Evolutionary conservation across 2,888 invertebrate species (phyloP), one percentile per base, ranked within the genome.

Genomic region (Neocrepidodera transversa): DNA sequence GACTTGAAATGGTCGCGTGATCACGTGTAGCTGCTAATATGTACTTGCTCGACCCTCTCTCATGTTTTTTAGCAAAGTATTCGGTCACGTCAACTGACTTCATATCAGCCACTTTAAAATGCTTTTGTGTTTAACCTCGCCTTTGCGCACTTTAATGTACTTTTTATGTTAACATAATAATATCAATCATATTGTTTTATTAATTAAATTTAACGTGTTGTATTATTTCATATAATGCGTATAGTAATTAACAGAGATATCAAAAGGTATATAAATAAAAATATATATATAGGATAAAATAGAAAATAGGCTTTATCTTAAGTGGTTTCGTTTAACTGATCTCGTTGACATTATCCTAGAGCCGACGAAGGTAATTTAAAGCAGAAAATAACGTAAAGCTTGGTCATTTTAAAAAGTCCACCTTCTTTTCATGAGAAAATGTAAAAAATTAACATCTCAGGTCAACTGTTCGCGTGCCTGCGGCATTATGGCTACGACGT

Each of bases 391-490:
- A 36, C 10, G 35, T 54, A 32, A 54, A 47, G 36, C 36, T 26
- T 26, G 3, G 18, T 35, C 32, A 36, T n/a, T 54, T 53, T 53
- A 35, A 53, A 53, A 43, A 35, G 38, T n/a, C 43, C 30, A 43
- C 42, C 53, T 35, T 8, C 53, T 54, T 54, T 54, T 54, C 36
- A 54, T 45, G 45, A 35, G 54, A 54, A 54, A 54, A 54, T 54
- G 26, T 54, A 20, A 54, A 54, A 54, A 45, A 58, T 58, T 52
- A 52, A 45, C 51, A 52, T 58, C 45, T 52, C 36, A 52, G 58
- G 43, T 58, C 54, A 54, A 54, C 45, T 54, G 32, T 11, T 56
- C 58, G 58, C 58, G 58, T 58, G 58, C 42, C 45, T 49, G 35
- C 35, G 40, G 51, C 58, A 42, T 58, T 58, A 51, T 43, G 45